phyloP scores from a whole-genome alignment of 2,113 vertebrate species.

The Sprattus sprattus region DNA sequence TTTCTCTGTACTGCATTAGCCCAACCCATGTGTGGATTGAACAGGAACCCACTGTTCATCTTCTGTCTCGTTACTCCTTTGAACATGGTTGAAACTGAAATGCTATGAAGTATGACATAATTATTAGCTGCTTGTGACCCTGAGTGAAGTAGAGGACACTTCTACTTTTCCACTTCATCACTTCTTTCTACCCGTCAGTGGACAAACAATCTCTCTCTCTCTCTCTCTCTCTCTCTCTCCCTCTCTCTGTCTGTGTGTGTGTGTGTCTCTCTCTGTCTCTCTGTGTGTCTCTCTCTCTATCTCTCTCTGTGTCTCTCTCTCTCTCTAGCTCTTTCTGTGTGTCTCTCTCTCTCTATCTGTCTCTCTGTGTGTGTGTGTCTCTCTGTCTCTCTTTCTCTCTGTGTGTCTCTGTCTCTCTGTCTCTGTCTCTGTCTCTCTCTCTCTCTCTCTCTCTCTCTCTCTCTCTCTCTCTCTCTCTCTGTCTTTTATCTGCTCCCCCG shows the following conservation, averaged over 20 bases:
- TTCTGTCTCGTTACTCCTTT: neutral
- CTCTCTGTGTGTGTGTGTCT: neutral
- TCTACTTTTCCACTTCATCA: neutral
- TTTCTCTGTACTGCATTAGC: neutral
- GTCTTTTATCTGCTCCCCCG: neutral
- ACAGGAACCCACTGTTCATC: no score
- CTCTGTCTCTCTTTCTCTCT: neutral
- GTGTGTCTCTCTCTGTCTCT: no score
- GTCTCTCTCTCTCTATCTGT: no score
- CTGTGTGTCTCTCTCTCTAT: no score
- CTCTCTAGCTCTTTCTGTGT: neutral
- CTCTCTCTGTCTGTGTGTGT: no score
- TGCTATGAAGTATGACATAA: neutral
- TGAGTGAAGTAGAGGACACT: neutral
- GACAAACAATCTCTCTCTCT: neutral
- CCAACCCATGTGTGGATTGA: no score
- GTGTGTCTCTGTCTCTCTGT: neutral
- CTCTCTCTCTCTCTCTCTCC: neutral
- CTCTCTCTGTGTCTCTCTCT: neutral
- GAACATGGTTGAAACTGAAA: neutral
- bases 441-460: no score
- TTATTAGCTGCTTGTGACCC: neutral
- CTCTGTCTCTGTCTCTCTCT: neutral
- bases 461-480: neutral
- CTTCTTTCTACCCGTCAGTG: no score